Evolutionary conservation across 2,888 invertebrate genomes (phyloP).

Genomic region (Lasioglossum leucozonium): DNA sequence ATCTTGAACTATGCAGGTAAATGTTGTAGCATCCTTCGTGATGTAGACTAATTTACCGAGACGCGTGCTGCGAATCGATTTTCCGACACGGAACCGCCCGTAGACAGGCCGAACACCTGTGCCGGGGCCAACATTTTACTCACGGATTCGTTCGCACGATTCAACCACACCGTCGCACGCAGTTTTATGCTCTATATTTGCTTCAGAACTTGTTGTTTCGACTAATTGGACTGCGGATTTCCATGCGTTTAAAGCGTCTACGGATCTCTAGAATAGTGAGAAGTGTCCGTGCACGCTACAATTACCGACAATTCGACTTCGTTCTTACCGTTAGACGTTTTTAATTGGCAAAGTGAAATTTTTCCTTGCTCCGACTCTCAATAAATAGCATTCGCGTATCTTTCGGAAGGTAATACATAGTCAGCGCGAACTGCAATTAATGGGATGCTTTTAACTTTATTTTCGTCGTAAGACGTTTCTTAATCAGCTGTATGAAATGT

Average conservation of each 20-base stretch:
- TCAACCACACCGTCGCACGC: not conserved
- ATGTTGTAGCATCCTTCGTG: no score
- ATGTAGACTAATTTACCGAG: not conserved
- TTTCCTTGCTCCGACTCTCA: not conserved
- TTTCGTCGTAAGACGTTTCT: not conserved
- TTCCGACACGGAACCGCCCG: not conserved
- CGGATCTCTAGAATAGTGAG: not conserved
- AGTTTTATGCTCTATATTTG: not conserved
- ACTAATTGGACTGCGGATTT: constrained; percentile 2
- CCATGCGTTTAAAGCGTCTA: not conserved
- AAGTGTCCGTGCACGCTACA: not conserved
- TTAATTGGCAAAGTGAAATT: not conserved
- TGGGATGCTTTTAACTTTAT: not conserved
- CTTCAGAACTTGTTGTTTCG: not conserved
- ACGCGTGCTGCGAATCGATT: not conserved
- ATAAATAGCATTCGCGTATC: not conserved
- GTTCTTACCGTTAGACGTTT: not conserved
- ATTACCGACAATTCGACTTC: not conserved
- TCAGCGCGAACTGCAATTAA: not conserved
- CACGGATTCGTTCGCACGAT: not conserved
- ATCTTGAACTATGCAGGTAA: no score
- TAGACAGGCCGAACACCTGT: not conserved
- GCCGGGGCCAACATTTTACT: not conserved
- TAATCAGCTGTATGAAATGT: not conserved
- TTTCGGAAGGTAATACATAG: not conserved